A percentile compares a stretch with the other conserved stretches of the same genome.
These are phyloP conservation scores for Ibycter americanus DNA, from an alignment of 2,797 vertebrate species.

Conservation along the genomic window DNA sequence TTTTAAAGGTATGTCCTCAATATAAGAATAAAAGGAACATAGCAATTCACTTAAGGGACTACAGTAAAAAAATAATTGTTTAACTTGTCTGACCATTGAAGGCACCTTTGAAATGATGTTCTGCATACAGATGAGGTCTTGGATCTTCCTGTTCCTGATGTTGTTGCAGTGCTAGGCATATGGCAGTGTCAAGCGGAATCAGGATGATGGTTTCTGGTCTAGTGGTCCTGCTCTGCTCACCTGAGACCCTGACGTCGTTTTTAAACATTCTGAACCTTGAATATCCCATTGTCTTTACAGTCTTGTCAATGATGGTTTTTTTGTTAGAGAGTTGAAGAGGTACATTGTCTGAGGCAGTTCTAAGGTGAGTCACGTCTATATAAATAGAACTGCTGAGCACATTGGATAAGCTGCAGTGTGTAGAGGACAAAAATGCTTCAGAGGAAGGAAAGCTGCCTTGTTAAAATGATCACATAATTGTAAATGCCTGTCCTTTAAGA, in stretches of 20 bases:
- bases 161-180: background rate
- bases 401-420: background rate
- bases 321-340: background rate
- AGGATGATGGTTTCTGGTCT: background rate
- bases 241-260: rapidly evolving
- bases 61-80: background rate
- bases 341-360: background rate
- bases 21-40: background rate
- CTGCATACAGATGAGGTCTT: background rate
- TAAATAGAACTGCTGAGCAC: constrained; percentile 42
- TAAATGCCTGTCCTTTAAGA: background rate
- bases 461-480: background rate
- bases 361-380: background rate
- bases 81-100: background rate
- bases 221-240: background rate
- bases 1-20: background rate
- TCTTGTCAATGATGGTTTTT: background rate
- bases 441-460: background rate
- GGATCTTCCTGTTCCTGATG: background rate
- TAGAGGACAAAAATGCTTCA: background rate
- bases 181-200: background rate
- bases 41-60: background rate
- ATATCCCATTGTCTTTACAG: rapidly evolving
- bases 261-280: background rate
- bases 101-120: background rate